Evolutionary conservation across 2,113 vertebrate species (phyloP), one percentile per base, ranked within the genome.

Genomic region (Bubo blakistoni): DNA sequence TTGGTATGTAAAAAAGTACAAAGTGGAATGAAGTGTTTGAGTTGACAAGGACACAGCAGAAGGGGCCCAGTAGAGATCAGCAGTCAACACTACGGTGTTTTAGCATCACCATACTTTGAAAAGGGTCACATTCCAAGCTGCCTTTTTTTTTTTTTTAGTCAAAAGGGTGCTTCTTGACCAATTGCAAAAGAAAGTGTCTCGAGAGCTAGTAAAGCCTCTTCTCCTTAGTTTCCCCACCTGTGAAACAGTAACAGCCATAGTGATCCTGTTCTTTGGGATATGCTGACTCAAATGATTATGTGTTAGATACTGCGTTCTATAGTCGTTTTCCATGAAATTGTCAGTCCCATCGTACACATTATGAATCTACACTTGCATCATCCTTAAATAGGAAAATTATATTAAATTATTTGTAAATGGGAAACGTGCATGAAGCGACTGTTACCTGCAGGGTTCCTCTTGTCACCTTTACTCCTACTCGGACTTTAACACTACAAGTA

Each of bases 1-100:
- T 52, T 26, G 30, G 12, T 79, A 55, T 3, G 32, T 22, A 14
- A 32, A 29, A 29, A 13, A 34, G 78, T 38, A 19, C 55, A 49
- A 67, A 65, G 44, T 25, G 42, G 54, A 65, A 27, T 10, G 24
- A 49, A 74, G 36, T 22, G 21, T n/a, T 30, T 36, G 49, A 47
- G 25, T 8, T 44, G 27, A 36, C 34, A 30, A 63, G 38, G 52
- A 38, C 11, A 16, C 12, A 65, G 77, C 24, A 63, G 36, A 61
- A 72, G 44, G 42, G 32, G 20, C 32, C 36, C 36, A 44, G 32
- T 30, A 61, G 47, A 52, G 46, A 59, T 7, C 19, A 74, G 73
- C 46, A 34, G 40, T 19, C 52, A 55, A 3, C 10, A 44, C 18
- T 7, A 11, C 0, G 0, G 6, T n/a, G 27, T 17, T 72, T 20